Evolutionary conservation across 2,797 vertebrate genomes (phyloP), one percentile per base, ranked within the genome.

Genomic region (Rhinophrynus dorsalis): DNA sequence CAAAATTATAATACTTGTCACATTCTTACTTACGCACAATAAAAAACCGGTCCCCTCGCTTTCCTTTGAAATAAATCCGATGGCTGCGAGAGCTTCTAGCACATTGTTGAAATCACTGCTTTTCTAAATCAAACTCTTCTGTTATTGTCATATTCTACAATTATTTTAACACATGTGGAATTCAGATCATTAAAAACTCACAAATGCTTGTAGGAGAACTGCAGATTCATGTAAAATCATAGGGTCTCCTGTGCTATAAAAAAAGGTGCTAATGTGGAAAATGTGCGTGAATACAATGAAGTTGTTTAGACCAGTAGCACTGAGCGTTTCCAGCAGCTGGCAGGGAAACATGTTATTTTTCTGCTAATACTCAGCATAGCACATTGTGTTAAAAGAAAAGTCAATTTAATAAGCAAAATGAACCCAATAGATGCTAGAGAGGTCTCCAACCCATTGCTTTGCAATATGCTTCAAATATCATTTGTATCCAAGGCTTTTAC

Each of bases 311-410:
- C 21, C 20, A 37, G 26, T 29, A 10, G 17, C 24, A 13, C 61
- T 10, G n/a, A 30, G 37, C 26, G 60, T 63, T 32, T 37, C 45
- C 18, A 12, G 47, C 30, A 51, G 44, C 18, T 33, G 38, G 58
- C 17, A 30, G n/a, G 48, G n/a, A n/a, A n/a, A 44, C 6, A 51
- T 63, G 45, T 51, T 42, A 63, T 63, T 27, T 18, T 35, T 23
- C 60, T 51, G 32, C 38, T 65, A 54, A 52, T 65, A 48, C 29
- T 29, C 23, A 29, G 40, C 33, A 65, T 4, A 40, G 47, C 61
- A 26, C 32, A 13, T 63, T 20, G 51, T 20, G 24, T 12, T 51
- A 20, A 13, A 6, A 52, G 47, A n/a, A n/a, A n/a, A n/a, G n/a
- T n/a, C n/a, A n/a, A n/a, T n/a, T n/a, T n/a, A n/a, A n/a, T n/a